These are phyloP conservation scores for Ianthella basta DNA, from an alignment of 37 sponge, comb jelly and placozoan species.

Conservation along the genomic window DNA sequence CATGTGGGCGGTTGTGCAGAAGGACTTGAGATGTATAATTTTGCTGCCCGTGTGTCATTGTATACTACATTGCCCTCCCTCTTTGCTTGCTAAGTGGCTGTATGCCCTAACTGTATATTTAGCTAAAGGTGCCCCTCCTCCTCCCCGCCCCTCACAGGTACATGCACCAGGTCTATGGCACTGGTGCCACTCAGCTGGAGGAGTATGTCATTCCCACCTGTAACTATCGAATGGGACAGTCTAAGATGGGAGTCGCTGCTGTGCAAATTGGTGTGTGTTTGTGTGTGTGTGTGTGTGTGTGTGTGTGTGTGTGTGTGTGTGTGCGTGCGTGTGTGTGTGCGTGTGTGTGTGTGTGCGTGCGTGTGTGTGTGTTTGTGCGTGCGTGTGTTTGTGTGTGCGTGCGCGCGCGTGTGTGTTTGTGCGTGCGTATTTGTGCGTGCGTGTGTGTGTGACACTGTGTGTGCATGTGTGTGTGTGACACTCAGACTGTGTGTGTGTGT, in stretches of 20 bases:
- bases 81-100: too few relatives aligned
- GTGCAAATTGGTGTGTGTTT: constrained; percentile 43
- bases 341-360: constrained; percentile 19
- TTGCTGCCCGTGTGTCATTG: too few relatives aligned
- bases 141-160: too few relatives aligned
- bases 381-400: too few relatives aligned
- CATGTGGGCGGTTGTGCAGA: too few relatives aligned
- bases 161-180: constrained; percentile 12
- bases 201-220: constrained; percentile 59
- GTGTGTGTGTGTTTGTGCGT: constrained; percentile 5
- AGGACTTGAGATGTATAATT: too few relatives aligned
- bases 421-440: too few relatives aligned
- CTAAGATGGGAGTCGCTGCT: constrained; percentile 43
- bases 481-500: not conserved
- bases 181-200: too few relatives aligned
- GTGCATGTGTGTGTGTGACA: not conserved
- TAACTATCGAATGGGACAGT: constrained; percentile 68
- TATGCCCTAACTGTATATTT: too few relatives aligned
- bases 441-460: not conserved
- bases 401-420: too few relatives aligned
- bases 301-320: constrained; percentile 39
- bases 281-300: constrained; percentile 36
- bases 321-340: constrained; percentile 32
- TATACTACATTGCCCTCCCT: too few relatives aligned
- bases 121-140: too few relatives aligned